Percentiles rank a stretch among this genome's conserved stretches.
Conservation (phyloP, 2,888 invertebrate genomes). For the Epicampocera succincta region DNA sequence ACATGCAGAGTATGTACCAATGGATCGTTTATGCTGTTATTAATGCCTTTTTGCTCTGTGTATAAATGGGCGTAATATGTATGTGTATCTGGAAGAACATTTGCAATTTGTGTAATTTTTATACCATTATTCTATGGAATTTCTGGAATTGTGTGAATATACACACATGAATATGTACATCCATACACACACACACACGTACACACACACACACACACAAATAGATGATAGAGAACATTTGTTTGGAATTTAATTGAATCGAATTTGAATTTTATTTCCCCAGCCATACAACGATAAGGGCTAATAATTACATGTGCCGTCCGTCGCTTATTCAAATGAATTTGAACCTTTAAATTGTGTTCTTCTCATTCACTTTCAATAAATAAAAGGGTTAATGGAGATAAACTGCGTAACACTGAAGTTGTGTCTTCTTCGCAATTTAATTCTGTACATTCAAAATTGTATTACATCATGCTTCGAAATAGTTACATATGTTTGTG, state of each 20-base stretch:
- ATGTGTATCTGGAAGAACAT: slow-evolving; percentile 6
- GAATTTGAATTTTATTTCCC: slow-evolving; percentile 35
- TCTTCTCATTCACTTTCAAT: slow-evolving; percentile 9
- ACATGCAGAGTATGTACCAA: too few species aligned
- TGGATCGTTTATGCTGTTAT: too few species aligned
- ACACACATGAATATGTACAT: too few species aligned
- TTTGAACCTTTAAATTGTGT: slow-evolving; percentile 43
- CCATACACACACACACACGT: too few species aligned
- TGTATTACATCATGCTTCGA: slow-evolving; percentile 23
- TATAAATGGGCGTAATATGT: slow-evolving; percentile 26
- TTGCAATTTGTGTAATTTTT: not conserved
- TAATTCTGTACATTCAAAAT: slow-evolving; percentile 3
- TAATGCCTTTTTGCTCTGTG: slow-evolving; percentile 30
- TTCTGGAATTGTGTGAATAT: slow-evolving; percentile 43
- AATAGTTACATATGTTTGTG: slow-evolving; percentile 1
- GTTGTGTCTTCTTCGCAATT: slow-evolving; percentile 12
- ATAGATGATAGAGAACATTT: slow-evolving; percentile 50
- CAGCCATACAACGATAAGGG: slow-evolving; percentile 53
- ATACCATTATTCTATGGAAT: slow-evolving; percentile 20
- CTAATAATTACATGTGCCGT: slow-evolving; percentile 18
- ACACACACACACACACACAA: too few species aligned
- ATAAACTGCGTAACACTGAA: slow-evolving; percentile 22
- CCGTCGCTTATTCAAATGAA: slow-evolving; percentile 42
- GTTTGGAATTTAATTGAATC: slow-evolving; percentile 55
- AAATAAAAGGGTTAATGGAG: slow-evolving; percentile 40